These are phyloP conservation scores for Diphyllodes magnificus DNA, from an alignment of 2,113 vertebrate genomes.

Conservation along the genomic window DNA sequence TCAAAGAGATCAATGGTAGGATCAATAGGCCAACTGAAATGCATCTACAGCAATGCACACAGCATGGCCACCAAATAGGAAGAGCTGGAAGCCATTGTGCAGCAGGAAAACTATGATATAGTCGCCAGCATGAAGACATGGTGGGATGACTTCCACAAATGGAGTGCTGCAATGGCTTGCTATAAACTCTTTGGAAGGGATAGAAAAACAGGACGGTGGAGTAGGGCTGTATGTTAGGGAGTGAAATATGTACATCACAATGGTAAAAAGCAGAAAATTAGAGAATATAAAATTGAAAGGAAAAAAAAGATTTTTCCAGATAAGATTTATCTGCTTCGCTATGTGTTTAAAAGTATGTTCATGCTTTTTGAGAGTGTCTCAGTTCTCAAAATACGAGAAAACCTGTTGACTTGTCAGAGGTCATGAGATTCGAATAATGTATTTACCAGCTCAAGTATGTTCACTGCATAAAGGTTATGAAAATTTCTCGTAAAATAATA, in stretches of 20 bases:
- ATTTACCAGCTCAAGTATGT: constrained; percentile 42
- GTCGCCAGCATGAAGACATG: accelerated
- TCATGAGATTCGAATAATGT: background rate
- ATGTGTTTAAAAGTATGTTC: background rate
- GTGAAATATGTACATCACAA: background rate
- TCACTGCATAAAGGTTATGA: constrained; percentile 46
- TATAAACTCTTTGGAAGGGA: background rate
- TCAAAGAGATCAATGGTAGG: background rate
- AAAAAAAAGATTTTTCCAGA: background rate
- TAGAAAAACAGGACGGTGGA: background rate
- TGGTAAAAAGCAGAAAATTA: background rate
- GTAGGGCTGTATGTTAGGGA: background rate
- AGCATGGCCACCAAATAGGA: background rate
- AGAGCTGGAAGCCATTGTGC: background rate
- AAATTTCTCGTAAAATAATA: constrained; percentile 66
- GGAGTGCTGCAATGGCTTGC: background rate
- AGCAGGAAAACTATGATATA: background rate
- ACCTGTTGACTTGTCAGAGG: background rate
- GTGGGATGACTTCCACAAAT: background rate
- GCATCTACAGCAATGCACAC: background rate
- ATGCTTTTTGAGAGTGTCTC: background rate
- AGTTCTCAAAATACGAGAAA: background rate
- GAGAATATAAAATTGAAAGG: background rate
- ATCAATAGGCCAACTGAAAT: background rate
- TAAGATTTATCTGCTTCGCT: background rate